Conservation (phyloP, 1,140 invertebrate species). For the Vollenhovia emeryi region DNA sequence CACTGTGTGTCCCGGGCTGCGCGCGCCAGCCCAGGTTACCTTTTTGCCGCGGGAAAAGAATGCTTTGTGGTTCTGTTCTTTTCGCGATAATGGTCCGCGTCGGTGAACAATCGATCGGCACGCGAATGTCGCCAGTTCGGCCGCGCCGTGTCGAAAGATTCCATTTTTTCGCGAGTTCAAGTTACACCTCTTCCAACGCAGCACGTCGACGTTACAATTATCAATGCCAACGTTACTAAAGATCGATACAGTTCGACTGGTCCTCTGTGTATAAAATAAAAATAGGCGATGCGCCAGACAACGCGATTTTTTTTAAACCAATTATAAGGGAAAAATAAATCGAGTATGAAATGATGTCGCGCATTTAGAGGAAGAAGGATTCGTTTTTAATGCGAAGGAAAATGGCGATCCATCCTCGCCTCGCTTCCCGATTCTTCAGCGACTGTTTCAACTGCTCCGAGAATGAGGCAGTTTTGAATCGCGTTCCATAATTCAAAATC, state of each 20-base stretch:
- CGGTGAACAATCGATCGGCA: background rate
- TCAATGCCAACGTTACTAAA: background rate
- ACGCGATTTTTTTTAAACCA: background rate
- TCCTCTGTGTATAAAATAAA: background rate
- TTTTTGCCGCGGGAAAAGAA: constrained; percentile 21
- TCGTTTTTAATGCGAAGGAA: background rate
- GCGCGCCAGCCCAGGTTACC: background rate
- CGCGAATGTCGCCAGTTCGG: constrained; percentile 3
- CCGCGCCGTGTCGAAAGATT: background rate
- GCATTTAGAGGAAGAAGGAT: background rate
- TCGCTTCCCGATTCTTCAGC: background rate
- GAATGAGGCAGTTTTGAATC: background rate
- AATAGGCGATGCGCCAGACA: background rate
- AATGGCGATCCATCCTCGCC: background rate
- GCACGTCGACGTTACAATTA: background rate
- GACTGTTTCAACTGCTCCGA: background rate
- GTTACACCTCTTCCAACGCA: background rate
- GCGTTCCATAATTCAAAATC: constrained; percentile 25
- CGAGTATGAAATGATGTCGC: background rate
- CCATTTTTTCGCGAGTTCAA: background rate
- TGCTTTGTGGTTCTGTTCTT: constrained; percentile 27
- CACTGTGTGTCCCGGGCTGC: background rate
- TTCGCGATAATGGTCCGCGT: background rate
- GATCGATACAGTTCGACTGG: background rate
- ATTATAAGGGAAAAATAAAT: background rate